Evolutionary conservation across 23 tunicate genomes (phyloP).

Genomic region (Trididemnum nubilum): DNA sequence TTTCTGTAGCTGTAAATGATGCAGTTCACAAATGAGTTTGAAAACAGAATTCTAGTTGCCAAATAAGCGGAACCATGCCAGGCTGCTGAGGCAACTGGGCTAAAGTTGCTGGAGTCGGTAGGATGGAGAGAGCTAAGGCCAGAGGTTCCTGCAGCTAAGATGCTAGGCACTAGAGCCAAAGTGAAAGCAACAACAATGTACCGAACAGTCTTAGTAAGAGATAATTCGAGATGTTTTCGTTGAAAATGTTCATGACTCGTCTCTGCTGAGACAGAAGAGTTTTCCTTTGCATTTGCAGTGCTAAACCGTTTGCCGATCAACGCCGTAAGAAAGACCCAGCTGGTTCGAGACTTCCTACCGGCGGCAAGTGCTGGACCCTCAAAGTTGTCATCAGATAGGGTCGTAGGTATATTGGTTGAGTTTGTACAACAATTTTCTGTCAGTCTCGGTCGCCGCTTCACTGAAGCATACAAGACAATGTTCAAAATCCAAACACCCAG

Average conservation of each 20-base stretch:
- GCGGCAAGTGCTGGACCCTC: too few species aligned
- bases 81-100: slow-evolving; percentile 32
- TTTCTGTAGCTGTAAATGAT: slow-evolving; percentile 39
- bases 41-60: slow-evolving; percentile 30
- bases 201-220: slow-evolving; percentile 33
- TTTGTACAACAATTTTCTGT: too few species aligned
- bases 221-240: too few species aligned
- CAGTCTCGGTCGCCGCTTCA: too few species aligned
- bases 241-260: too few species aligned
- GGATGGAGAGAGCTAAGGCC: slow-evolving; percentile 6
- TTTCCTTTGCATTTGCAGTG: too few species aligned
- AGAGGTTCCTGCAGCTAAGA: slow-evolving; percentile 14
- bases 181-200: slow-evolving; percentile 31
- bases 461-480: background rate
- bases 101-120: background rate
- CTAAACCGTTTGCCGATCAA: too few species aligned
- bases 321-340: too few species aligned
- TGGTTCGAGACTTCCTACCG: too few species aligned
- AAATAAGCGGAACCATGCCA: slow-evolving; percentile 33
- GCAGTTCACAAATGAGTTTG: slow-evolving; percentile 46
- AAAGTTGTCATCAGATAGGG: too few species aligned
- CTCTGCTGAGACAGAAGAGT: too few species aligned
- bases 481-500: background rate
- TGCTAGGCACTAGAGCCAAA: slow-evolving; percentile 23
- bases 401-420: too few species aligned